Evolutionary conservation across 2,888 invertebrate genomes (phyloP), one percentile per base, ranked within the genome.

Genomic region (Sycophila texana): DNA sequence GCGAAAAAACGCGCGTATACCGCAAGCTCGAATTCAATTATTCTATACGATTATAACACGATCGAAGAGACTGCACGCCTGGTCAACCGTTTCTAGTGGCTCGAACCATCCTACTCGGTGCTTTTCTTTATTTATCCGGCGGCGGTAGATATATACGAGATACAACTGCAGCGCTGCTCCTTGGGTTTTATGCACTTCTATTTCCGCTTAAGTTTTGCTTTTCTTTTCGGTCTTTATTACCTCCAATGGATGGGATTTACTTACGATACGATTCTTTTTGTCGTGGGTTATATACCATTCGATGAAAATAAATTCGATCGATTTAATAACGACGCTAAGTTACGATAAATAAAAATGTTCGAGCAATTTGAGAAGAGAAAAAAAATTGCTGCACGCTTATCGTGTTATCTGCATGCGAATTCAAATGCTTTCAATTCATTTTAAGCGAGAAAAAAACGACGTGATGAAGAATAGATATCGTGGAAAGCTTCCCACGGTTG

Each of bases 41-140:
- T 89, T 89, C 88, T n/a, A n/a, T 84, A 84, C 88, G 86, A 89
- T 89, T 88, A 88, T 88, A 87, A 82, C 83, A 83, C 73, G 80
- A 77, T 82, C 84, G 82, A 83, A 83, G 82, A 84, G 83, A 84
- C 83, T 79, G 84, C 76, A 71, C 71, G 83, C 66, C 78, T 67
- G 73, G 75, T 72, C 79, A 74, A 77, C 75, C 30, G n/a, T 63
- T 76, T 67, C 68, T 47, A 30, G 65, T 51, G 72, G 20, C 72
- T 58, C 30, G 65, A 74, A 61, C 77, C 67, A 61, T 74, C 39
- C 71, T 79, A 30, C 51, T 20, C 65, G 30, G 49, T n/a, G 53
- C 71, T 67, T 49, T 70, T 73, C 68, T 18, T 57, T 63, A 39
- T 60, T 63, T 60, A 51, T 53, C n/a, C 39, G 7, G 39, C 39